These are phyloP conservation scores for Telmatochromis bifrenatus DNA, from an alignment of 2,113 vertebrate species.

Conservation along the genomic window DNA sequence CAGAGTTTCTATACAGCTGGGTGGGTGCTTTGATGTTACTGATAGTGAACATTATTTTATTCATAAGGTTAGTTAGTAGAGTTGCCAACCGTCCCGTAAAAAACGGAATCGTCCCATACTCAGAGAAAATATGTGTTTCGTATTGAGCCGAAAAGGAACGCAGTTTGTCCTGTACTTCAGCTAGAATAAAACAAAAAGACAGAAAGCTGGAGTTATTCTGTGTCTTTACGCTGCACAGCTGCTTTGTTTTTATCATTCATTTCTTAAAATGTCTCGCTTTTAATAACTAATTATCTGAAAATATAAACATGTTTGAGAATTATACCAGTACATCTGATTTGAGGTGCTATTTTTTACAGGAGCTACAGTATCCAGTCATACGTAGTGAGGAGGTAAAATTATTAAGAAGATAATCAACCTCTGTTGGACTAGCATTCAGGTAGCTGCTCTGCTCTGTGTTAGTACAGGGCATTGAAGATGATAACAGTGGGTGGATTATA, in stretches of 20 bases:
- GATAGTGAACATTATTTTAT: neutral
- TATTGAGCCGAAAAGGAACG: neutral
- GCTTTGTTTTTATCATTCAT: neutral
- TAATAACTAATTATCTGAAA: neutral
- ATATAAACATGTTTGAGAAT: neutral
- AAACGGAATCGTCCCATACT: neutral
- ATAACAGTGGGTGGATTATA: neutral
- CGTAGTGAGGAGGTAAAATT: neutral
- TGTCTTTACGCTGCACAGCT: neutral
- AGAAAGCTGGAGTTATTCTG: neutral
- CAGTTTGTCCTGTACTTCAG: neutral
- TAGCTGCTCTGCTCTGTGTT: neutral
- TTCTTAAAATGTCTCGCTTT: neutral
- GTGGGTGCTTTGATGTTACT: neutral
- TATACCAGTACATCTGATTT: neutral
- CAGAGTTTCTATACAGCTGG: neutral
- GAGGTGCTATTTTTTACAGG: neutral
- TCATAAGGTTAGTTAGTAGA: neutral
- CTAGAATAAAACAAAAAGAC: rapidly evolving
- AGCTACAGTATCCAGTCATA: neutral
- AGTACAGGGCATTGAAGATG: neutral
- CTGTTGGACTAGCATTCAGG: neutral
- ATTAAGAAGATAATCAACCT: neutral
- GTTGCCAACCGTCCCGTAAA: neutral
- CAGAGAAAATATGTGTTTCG: neutral